A percentile compares a stretch with the other conserved stretches of the same genome.
Evolutionary conservation across 2,797 vertebrate species (phyloP).

Genomic region (Tapera naevia): DNA sequence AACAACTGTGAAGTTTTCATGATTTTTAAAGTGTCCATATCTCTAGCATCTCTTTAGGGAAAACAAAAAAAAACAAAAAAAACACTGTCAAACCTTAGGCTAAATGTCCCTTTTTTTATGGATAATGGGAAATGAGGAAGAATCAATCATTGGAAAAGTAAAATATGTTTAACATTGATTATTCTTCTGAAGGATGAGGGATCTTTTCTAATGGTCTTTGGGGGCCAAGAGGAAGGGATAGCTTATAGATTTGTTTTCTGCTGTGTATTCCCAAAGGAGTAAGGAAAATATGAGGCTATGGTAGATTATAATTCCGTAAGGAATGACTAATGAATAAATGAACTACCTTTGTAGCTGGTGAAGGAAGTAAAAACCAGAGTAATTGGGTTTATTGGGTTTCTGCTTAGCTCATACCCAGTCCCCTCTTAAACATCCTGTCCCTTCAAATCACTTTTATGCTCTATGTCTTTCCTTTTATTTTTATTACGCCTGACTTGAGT

Average conservation of each 20-base stretch:
- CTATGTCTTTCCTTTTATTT: conserved; percentile 17
- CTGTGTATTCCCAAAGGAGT: conserved; percentile 18
- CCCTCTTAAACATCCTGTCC: not conserved
- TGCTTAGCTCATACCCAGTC: conserved; percentile 15
- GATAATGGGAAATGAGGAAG: not conserved
- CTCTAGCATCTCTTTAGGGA: not conserved
- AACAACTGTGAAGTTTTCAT: not conserved
- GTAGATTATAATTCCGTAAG: conserved; percentile 54
- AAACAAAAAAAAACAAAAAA: not conserved
- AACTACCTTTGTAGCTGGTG: not conserved
- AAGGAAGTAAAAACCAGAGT: not conserved
- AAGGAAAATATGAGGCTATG: conserved; percentile 35
- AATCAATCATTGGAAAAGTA: not conserved
- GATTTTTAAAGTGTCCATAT: not conserved
- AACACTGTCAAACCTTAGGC: not conserved
- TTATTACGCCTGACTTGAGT: conserved; percentile 45
- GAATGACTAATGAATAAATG: conserved; percentile 52
- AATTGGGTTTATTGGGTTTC: conserved; percentile 29
- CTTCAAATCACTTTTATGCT: conserved; percentile 20
- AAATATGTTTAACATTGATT: conserved; percentile 40
- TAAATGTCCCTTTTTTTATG: not conserved
- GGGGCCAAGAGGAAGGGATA: not conserved
- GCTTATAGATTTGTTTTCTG: conserved; percentile 47
- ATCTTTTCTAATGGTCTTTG: not conserved
- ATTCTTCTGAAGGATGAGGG: not conserved